Percentiles rank a stretch among this genome's conserved stretches.
Conservation (phyloP, 2,797 vertebrate genomes). For the Lophotriccus pileatus region DNA sequence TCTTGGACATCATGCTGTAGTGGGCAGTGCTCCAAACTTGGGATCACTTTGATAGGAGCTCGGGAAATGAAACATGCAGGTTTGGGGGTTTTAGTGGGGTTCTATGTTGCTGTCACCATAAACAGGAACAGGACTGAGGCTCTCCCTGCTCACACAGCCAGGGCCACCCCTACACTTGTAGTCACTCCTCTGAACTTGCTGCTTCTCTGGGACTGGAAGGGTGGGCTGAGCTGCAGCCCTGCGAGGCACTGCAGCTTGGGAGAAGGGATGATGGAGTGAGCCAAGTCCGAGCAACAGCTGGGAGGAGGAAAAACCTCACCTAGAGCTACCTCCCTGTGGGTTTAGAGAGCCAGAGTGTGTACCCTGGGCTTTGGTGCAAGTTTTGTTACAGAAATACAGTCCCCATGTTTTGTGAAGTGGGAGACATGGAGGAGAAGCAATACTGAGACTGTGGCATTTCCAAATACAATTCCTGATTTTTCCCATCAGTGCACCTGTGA, state of each 20-base stretch:
- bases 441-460: rapidly evolving
- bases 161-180: rapidly evolving
- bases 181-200: not conserved
- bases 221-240: not conserved
- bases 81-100: not conserved
- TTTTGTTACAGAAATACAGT: too few relatives aligned
- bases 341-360: not conserved
- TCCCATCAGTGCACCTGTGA: rapidly evolving
- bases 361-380: not conserved
- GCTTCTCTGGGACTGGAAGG: not conserved
- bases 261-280: not conserved
- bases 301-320: not conserved
- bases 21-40: not conserved
- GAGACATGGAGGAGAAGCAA: not conserved
- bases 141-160: not conserved
- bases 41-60: not conserved
- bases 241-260: not conserved
- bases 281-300: not conserved
- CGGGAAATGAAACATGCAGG: not conserved
- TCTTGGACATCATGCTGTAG: not conserved
- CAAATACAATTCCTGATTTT: not conserved
- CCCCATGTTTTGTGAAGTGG: rapidly evolving
- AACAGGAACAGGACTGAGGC: not conserved
- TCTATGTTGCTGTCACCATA: not conserved
- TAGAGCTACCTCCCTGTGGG: not conserved